Base-by-base conservation (phyloP, 2,888 invertebrate genomes). In the Mythimna albipuncta region DNA sequence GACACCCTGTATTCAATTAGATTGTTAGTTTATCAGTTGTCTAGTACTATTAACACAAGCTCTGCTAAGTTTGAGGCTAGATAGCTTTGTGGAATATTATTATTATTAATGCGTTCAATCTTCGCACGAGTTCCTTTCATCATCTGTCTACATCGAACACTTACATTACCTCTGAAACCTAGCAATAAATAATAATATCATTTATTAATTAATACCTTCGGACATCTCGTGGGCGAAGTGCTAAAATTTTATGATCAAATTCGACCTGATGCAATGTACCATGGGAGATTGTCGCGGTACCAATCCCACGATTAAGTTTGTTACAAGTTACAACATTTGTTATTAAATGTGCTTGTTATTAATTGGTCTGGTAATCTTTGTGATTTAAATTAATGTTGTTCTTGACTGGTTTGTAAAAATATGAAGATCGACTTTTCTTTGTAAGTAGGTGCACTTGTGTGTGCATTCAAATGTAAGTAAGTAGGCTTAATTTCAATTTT, bases 241-340 rank as follows among this genome's bases (percentile, higher is more conserved):
- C 90, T 93, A 91, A 92, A 93, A 89, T 87, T 92, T 93, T 88
- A 92, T 89, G 89, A 85, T 82, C 77, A 58, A 72, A 77, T 72
- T 75, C 69, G 64, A 83, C 72, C 55, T 86, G 79, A 72, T 69
- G 82, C 73, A 82, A 83, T 73, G 50, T 38, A 52, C 69, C 78
- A 78, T 84, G 79, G 72, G 80, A 85, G 75, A 72, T 71, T 81
- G 81, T 87, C 85, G 73, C 75, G 21, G 64, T 52, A 64, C 62
- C 41, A 55, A 69, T 82, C 84, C 78, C 87, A 83, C 87, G 82
- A 81, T 81, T 54, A 19, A 58, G 32, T 69, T 72, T 58, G 58
- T 87, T 85, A 66, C 75, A 67, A 68, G 62, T 87, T 85, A 64
- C 79, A 71, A 66, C 62, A 82, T 59, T 55, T 64, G 66, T 67